Conservation (phyloP, 2,888 invertebrate species). For the Diaperis boleti region DNA sequence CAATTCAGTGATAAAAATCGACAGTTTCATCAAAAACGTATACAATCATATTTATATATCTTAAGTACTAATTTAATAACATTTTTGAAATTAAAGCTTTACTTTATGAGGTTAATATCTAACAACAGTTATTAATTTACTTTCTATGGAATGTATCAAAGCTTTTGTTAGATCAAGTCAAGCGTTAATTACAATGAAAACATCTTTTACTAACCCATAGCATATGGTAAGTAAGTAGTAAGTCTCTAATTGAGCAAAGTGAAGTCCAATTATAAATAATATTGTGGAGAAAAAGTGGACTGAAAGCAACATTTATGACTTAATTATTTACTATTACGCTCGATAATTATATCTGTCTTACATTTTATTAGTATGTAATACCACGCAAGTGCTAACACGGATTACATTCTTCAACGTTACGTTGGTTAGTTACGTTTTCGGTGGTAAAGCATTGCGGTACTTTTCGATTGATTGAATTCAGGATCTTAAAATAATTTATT, state of each 20-base stretch:
- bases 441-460: background rate
- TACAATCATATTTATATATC: background rate
- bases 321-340: background rate
- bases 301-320: background rate
- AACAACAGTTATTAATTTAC: no score
- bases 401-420: slow-evolving; percentile 1
- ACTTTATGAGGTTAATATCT: no score
- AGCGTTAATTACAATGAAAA: no score
- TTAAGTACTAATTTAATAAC: no score
- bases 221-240: background rate
- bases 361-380: no score
- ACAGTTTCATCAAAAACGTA: background rate
- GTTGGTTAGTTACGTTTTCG: background rate
- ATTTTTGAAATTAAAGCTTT: no score
- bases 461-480: background rate
- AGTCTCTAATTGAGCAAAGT: no score
- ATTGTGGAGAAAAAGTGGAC: background rate
- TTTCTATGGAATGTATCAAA: no score
- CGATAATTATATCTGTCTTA: background rate
- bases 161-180: no score
- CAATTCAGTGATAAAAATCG: background rate
- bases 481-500: background rate
- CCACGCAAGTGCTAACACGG: no score
- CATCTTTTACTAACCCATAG: background rate
- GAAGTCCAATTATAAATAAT: background rate